These are phyloP conservation scores for Silurus meridionalis DNA, from an alignment of 2,113 vertebrate genomes.

Conservation along the genomic window DNA sequence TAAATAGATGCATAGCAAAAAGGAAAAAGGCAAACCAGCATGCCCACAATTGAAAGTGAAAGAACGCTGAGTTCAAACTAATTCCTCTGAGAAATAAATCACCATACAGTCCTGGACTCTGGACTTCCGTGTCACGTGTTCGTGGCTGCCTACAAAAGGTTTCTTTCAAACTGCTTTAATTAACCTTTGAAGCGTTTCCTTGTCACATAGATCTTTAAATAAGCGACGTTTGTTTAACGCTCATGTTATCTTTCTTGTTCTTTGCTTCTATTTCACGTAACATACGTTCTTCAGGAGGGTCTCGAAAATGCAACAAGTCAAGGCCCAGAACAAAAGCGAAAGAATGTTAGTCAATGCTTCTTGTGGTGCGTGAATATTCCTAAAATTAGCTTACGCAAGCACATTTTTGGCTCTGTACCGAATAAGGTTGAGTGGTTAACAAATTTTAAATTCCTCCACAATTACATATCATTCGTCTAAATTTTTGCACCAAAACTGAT, in stretches of 20 bases:
- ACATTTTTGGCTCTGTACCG: not conserved
- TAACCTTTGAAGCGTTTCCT: not conserved
- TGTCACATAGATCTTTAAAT: not conserved
- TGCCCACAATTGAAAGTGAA: constrained; percentile 1
- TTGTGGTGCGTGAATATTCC: not conserved
- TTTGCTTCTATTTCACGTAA: not conserved
- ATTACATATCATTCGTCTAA: no score
- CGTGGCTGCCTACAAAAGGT: fast-evolving
- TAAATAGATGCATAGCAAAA: not conserved
- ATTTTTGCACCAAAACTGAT: not conserved
- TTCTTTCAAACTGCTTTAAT: not conserved
- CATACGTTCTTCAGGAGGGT: not conserved
- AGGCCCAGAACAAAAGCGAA: constrained; percentile 27
- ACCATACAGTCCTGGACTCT: not conserved
- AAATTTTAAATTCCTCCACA: no score
- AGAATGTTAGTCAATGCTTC: not conserved
- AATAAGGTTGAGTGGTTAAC: no score
- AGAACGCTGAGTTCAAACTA: not conserved
- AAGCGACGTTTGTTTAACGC: not conserved
- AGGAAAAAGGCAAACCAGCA: not conserved
- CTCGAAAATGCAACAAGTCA: not conserved
- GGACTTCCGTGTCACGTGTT: not conserved
- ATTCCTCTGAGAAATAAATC: not conserved
- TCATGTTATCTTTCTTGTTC: not conserved
- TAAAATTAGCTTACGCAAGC: not conserved